These are phyloP conservation scores for Thymelicus acteon DNA, from an alignment of 2,888 invertebrate species.

Conservation along the genomic window DNA sequence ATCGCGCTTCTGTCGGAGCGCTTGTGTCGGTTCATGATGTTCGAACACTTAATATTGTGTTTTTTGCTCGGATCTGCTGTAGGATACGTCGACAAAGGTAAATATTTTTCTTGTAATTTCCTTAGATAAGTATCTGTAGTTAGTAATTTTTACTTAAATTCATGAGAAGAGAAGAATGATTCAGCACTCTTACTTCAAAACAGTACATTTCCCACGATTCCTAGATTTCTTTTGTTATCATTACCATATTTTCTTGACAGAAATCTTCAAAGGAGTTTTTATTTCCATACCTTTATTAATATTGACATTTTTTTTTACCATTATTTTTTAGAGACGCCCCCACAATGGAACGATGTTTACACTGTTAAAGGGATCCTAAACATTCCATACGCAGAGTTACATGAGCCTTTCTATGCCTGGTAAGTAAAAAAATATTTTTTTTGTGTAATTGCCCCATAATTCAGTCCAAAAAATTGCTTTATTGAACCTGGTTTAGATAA, in stretches of 20 bases:
- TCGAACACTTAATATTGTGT: conserved; percentile 51
- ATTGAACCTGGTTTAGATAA: too few relatives aligned
- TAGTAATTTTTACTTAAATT: neutral
- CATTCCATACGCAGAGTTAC: conserved; percentile 97
- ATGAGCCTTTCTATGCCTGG: conserved; percentile 96
- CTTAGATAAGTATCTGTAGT: neutral
- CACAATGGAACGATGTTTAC: conserved; percentile 89
- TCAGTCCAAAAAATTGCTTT: too few relatives aligned
- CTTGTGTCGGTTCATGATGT: conserved; percentile 42
- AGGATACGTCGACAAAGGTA: conserved; percentile 68
- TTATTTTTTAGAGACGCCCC: conserved; percentile 67
- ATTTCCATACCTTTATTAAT: too few relatives aligned
- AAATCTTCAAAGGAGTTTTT: too few relatives aligned
- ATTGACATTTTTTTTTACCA: neutral
- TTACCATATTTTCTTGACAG: neutral
- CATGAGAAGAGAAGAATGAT: neutral
- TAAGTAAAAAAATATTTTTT: conserved; percentile 56
- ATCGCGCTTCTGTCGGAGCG: conserved; percentile 28
- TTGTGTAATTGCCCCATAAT: too few relatives aligned
- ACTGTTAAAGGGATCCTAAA: conserved; percentile 90
- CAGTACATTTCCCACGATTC: neutral
- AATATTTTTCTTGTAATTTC: conserved; percentile 39
- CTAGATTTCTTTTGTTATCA: neutral
- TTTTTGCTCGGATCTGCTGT: conserved; percentile 59
- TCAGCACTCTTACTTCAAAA: neutral